Base-by-base conservation (phyloP, 2,888 invertebrate species). In the Papilio elwesi region DNA sequence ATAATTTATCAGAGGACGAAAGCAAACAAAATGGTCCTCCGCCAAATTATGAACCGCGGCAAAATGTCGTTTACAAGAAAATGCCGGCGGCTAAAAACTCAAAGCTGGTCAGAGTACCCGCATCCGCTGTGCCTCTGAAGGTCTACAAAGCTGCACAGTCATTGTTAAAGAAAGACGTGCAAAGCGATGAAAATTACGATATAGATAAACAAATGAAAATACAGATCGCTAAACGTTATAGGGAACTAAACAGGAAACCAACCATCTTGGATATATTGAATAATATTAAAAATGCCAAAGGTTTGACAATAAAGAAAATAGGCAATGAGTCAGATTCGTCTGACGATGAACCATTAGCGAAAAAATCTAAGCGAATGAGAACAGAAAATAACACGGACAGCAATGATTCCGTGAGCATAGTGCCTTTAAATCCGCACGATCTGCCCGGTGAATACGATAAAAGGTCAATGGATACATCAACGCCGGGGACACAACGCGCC, bases 321-420 rank as follows among this genome's bases (percentile, higher is more conserved):
- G 4, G 0, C 13, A 9, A 0, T 3, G 68, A 51, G 11, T 64
- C 68, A 11, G 85, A 86, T 64, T 86, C 88, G 0, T 90, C 90
- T 3, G 92, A 92, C 66, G 90, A 92, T 43, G 93, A 93, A 76
- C 91, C 92, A 0, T 75, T 92, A 38, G 84, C 90, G 3, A 83
- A 83, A 55, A 85, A 83, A 77, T 85, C 81, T 7, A 88, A 83
- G 76, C 85, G 86, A 55, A 84, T 80, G 77, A 76, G 43, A 38
- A 72, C 64, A 10, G 63, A 72, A 38, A 55, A 55, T 26, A 68
- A 43, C 11, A 52, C 16, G 6, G 52, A 63, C 7, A 57, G 12
- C 16, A 15, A 52, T n/a, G 57, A 47, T n/a, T 68, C 36, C 67
- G 68, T 48, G 52, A 70, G 12, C 51, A 43, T 75, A 59, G 36